These are phyloP conservation scores for Dasypogon diadema DNA, from an alignment of 2,888 invertebrate species.

Conservation along the genomic window DNA sequence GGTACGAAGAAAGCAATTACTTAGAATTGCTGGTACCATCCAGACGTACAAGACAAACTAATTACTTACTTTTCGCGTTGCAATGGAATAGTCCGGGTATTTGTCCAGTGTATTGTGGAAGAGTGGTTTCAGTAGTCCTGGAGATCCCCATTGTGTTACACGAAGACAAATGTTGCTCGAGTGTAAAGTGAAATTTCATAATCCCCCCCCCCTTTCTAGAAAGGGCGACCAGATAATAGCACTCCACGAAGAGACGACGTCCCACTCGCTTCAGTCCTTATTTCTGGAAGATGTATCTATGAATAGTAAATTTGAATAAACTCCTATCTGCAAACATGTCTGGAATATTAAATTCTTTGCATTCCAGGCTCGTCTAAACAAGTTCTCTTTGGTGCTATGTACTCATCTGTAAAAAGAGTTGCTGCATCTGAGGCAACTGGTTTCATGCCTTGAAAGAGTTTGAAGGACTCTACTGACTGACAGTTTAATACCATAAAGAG, in stretches of 20 bases:
- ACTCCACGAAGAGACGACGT: not conserved
- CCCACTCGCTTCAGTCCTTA: conserved; percentile 16
- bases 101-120: conserved; percentile 13
- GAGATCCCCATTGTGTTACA: not conserved
- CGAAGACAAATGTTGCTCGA: not conserved
- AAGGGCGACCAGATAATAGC: conserved; percentile 22
- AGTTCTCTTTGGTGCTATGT: conserved; percentile 33
- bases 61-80: conserved; percentile 29
- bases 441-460: not conserved
- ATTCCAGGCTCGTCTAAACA: conserved; percentile 8
- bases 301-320: conserved; percentile 56
- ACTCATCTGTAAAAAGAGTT: conserved; percentile 30
- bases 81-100: not conserved
- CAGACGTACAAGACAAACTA: conserved; percentile 23
- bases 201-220: conserved; percentile 23
- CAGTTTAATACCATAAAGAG: conserved; percentile 8
- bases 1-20: not conserved
- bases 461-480: conserved; percentile 7
- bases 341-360: conserved; percentile 53
- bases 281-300: conserved; percentile 49
- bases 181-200: conserved; percentile 5
- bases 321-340: conserved; percentile 55
- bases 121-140: conserved; percentile 1
- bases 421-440: not conserved
- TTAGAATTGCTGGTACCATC: conserved; percentile 5